Evolutionary conservation across 1,140 invertebrate genomes (phyloP).

Genomic region (Xylocopa sonorina): DNA sequence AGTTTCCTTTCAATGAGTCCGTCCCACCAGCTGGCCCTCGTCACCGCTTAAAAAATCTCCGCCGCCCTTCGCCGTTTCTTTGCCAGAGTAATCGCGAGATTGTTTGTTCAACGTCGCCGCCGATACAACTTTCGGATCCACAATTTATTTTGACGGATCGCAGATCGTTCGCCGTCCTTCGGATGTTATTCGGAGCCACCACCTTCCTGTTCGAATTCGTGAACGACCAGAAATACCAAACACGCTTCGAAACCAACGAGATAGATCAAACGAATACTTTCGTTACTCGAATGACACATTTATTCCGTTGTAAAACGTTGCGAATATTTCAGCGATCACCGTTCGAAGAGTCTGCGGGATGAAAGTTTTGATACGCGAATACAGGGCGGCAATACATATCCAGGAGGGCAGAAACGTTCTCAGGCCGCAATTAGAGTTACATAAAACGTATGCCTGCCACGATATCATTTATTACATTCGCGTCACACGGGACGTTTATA

Average conservation of each 20-base stretch:
- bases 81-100: constrained; percentile 38
- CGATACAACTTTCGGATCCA: constrained; percentile 49
- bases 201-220: background rate
- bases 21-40: constrained; percentile 55
- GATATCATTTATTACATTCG: constrained; percentile 38
- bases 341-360: too few species aligned
- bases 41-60: constrained; percentile 57
- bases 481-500: constrained; percentile 38
- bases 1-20: constrained; percentile 35
- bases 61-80: constrained; percentile 17
- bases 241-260: too few species aligned
- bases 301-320: too few species aligned
- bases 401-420: background rate
- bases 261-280: too few species aligned
- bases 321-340: too few species aligned
- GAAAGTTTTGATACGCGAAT: background rate
- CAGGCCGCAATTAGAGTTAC: constrained; percentile 30
- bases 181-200: background rate
- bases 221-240: background rate
- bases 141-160: constrained; percentile 60
- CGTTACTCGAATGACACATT: too few species aligned
- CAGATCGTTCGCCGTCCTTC: background rate
- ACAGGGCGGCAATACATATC: background rate
- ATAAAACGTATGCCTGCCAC: constrained; percentile 5
- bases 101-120: constrained; percentile 59